Conservation (phyloP, 2,113 vertebrate genomes). For the Anarrhichthys ocellatus region DNA sequence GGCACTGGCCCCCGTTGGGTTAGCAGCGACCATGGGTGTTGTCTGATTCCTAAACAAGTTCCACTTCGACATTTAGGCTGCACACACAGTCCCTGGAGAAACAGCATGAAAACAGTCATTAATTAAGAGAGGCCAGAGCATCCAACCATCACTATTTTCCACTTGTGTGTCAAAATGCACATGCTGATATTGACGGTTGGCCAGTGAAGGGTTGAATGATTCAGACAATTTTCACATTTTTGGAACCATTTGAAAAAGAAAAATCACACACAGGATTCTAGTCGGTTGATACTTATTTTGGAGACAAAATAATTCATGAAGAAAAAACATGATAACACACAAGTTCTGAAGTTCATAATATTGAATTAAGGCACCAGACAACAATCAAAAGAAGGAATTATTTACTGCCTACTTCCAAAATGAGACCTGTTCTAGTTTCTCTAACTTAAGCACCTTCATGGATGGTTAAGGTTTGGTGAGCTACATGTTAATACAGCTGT, state of each 20-base stretch:
- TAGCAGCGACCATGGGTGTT: conserved; percentile 80
- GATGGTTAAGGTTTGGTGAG: not conserved
- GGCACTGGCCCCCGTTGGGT: conserved; percentile 78
- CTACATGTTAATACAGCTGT: not conserved
- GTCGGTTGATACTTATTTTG: not conserved
- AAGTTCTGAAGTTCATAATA: not conserved
- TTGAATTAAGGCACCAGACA: not conserved
- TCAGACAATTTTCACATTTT: not conserved
- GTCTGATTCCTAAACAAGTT: conserved; percentile 90
- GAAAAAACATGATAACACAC: not conserved
- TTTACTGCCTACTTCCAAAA: not conserved
- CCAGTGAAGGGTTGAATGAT: not conserved
- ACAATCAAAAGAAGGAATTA: conserved; percentile 1
- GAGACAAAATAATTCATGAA: not conserved
- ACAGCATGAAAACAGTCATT: conserved; percentile 1
- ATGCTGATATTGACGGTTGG: not conserved
- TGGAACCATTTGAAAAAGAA: not conserved
- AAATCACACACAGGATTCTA: no score
- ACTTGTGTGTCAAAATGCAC: not conserved
- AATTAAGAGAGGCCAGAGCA: not conserved
- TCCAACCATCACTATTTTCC: not conserved
- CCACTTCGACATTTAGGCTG: conserved; percentile 84
- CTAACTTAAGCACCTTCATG: conserved; percentile 1
- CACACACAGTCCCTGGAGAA: conserved; percentile 69
- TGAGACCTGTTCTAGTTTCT: not conserved